Conservation (phyloP, 2,113 vertebrate species). For the Tylochromis polylepis region DNA sequence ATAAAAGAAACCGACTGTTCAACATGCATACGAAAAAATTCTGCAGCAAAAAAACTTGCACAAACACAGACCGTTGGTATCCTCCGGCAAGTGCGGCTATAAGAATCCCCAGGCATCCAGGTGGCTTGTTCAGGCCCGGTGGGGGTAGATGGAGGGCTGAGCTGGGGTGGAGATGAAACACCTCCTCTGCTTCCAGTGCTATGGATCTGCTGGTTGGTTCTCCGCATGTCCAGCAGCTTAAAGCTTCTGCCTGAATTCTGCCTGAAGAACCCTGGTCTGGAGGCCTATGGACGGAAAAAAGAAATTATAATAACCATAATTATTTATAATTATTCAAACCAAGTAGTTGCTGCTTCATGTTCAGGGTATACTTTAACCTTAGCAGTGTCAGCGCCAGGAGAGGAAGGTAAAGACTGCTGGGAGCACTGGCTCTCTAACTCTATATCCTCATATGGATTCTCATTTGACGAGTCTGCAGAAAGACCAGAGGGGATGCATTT, state of each 20-base stretch:
- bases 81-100: conserved; percentile 79
- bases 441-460: conserved; percentile 90
- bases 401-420: conserved; percentile 80
- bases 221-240: conserved; percentile 80
- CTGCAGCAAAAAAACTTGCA: background rate
- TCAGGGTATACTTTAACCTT: conserved; percentile 36
- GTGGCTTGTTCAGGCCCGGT: conserved; percentile 77
- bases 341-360: background rate
- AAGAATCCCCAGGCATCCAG: conserved; percentile 78
- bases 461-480: conserved; percentile 79
- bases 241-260: conserved; percentile 85
- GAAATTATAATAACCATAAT: background rate
- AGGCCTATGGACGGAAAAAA: conserved; percentile 23
- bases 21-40: background rate
- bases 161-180: conserved; percentile 77
- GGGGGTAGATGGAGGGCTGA: conserved; percentile 86
- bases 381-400: conserved; percentile 76
- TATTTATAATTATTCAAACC: background rate
- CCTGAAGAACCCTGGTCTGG: conserved; percentile 82
- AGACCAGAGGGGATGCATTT: background rate
- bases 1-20: background rate
- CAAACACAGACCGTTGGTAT: conserved; percentile 80
- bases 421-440: conserved; percentile 84
- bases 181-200: conserved; percentile 53
- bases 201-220: conserved; percentile 60